These are phyloP conservation scores for Apis dorsata DNA, from an alignment of 1,140 invertebrate genomes.

Conservation along the genomic window DNA sequence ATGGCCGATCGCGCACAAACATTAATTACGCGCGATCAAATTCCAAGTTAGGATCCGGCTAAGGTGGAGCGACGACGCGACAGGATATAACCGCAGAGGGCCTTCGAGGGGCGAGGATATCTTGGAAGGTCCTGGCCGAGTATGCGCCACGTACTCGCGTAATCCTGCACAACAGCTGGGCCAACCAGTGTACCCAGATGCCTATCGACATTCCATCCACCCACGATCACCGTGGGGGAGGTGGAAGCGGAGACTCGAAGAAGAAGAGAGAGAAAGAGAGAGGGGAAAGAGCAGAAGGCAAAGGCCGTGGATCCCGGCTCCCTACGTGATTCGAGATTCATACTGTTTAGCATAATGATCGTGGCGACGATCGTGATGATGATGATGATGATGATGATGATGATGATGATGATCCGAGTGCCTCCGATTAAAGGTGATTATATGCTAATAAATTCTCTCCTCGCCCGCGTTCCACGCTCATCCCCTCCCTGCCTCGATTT, in stretches of 20 bases:
- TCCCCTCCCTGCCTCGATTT: constrained; percentile 19
- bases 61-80: constrained; percentile 28
- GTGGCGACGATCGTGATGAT: constrained; percentile 23
- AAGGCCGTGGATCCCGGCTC: constrained; percentile 2
- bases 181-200: constrained; percentile 48
- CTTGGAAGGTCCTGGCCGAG: constrained; percentile 36
- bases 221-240: constrained; percentile 42
- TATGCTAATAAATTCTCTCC: constrained; percentile 50
- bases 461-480: neutral
- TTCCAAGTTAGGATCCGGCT: constrained; percentile 48
- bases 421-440: constrained; percentile 51
- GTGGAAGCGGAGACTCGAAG: constrained; percentile 30
- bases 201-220: constrained; percentile 64
- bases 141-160: constrained; percentile 37
- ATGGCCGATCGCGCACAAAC: constrained; percentile 32
- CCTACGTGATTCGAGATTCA: constrained; percentile 48
- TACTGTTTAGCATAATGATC: constrained; percentile 48
- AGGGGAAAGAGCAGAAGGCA: neutral
- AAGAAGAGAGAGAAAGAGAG: neutral
- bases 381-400: constrained; percentile 11
- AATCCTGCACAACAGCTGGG: constrained; percentile 44
- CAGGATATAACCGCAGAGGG: constrained; percentile 39
- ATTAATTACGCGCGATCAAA: constrained; percentile 48
- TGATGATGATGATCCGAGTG: constrained; percentile 28
- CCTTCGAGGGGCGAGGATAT: constrained; percentile 24